Percentiles rank a stretch among this genome's conserved stretches.
phyloP scores from a whole-genome alignment of 2,888 invertebrate species.

The Xestoiulus laeticollis region DNA sequence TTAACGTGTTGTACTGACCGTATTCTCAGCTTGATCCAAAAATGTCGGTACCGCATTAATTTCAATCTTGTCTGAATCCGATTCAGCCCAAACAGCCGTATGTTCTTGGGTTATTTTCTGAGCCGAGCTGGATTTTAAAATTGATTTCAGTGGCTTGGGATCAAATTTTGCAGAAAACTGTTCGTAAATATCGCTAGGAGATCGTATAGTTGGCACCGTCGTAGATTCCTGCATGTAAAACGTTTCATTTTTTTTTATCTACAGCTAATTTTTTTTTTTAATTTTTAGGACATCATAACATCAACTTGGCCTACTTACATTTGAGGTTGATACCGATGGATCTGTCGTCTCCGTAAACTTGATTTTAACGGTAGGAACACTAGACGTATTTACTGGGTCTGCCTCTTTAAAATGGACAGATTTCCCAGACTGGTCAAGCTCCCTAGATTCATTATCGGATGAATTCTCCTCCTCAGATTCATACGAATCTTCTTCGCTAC shows the following conservation, averaged over 20 bases:
- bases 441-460: neutral
- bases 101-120: neutral
- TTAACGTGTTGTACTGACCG: neutral
- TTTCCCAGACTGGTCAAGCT: neutral
- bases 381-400: neutral
- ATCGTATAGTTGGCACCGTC: neutral
- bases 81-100: neutral
- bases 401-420: neutral
- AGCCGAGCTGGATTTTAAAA: constrained; percentile 21
- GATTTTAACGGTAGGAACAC: neutral
- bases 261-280: too few species aligned
- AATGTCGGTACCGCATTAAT: neutral
- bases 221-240: neutral
- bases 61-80: neutral
- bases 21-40: neutral
- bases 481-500: neutral
- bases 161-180: neutral
- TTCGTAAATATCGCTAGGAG: neutral
- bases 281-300: too few species aligned
- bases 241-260: too few species aligned
- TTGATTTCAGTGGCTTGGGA: constrained; percentile 24
- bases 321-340: neutral
- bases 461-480: neutral
- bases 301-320: neutral
- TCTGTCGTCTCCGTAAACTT: neutral